Evolutionary conservation across 2,797 vertebrate species (phyloP).

Genomic region (Catostomus latipinnis): DNA sequence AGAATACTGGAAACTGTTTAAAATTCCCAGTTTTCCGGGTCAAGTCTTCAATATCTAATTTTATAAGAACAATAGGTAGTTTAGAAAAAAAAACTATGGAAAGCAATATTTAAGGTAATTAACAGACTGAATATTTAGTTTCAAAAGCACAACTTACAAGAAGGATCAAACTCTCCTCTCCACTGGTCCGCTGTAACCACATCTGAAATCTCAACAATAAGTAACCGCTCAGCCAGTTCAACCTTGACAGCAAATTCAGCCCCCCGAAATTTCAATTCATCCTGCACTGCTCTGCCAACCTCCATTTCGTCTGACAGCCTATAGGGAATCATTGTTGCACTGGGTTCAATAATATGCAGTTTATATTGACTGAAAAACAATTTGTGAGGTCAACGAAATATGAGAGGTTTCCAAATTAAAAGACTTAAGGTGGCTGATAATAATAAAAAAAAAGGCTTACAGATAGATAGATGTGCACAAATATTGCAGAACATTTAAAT

Average conservation of each 20-base stretch:
- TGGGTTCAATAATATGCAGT: neutral
- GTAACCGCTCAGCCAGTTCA: conserved; percentile 76
- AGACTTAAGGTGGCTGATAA: too few relatives aligned
- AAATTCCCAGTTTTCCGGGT: conserved; percentile 97
- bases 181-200: conserved; percentile 88
- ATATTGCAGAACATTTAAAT: neutral
- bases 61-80: neutral
- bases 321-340: neutral
- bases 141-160: conserved; percentile 78
- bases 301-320: conserved; percentile 70
- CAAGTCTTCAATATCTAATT: conserved; percentile 90
- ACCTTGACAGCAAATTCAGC: conserved; percentile 85
- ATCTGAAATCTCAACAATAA: conserved; percentile 89
- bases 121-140: neutral
- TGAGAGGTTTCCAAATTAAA: neutral
- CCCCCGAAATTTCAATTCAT: conserved; percentile 86
- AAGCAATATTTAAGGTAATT: neutral
- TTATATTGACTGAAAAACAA: neutral
- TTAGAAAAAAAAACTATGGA: neutral
- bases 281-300: conserved; percentile 75
- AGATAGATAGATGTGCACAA: too few relatives aligned
- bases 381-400: neutral
- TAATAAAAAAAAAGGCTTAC: too few relatives aligned
- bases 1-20: conserved; percentile 95
- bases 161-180: conserved; percentile 89